Base-by-base conservation (phyloP, 2,888 invertebrate species). In the Oscheius myriophilus region DNA sequence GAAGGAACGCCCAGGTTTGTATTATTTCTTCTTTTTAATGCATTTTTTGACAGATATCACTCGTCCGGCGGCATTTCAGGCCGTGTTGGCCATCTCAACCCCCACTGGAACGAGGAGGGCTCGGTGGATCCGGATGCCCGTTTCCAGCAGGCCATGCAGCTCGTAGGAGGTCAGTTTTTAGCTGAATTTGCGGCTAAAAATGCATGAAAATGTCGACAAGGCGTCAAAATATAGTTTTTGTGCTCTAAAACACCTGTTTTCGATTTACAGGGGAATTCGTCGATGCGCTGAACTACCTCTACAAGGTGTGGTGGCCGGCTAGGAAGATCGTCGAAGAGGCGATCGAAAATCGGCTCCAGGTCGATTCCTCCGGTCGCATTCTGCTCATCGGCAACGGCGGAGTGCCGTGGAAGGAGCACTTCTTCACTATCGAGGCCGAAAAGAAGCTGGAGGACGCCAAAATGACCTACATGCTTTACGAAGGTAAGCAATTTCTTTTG, bases 321-420 rank as follows among this genome's bases (percentile, higher is more conserved):
- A 90, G 93, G 73, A 90, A 90, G 67, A 89, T 92, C 72, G 93
- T 97, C 0, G 90, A 90, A 69, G 87, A 90, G n/a, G 91, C 94
- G 0, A 86, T 96, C 18, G 88, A 91, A 62, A 89, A 90, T 4
- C 90, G 95, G 39, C 90, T 82, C 62, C 84, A 91, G 82, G 89
- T 93, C 0, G 91, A 94, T 85, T 81, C 89, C 14, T 92, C 92
- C 65, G 96, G 96, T 0, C 90, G 93, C 88, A 93, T 98, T 57
- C 87, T 97, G 0, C 89, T 98, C 12, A 64, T 75, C 18, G 87
- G 87, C 0, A 68, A 84, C 45, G 90, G 91, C 64, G 89, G 91
- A 3, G 92, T 92, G 82, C 95, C 96, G 0, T 98, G 96, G 96
- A 93, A 93, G 85, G 92, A 93, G 66, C 96, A 96, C 87, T 89